Conservation (phyloP, 2,888 invertebrate species). For the Corythucha ciliata region DNA sequence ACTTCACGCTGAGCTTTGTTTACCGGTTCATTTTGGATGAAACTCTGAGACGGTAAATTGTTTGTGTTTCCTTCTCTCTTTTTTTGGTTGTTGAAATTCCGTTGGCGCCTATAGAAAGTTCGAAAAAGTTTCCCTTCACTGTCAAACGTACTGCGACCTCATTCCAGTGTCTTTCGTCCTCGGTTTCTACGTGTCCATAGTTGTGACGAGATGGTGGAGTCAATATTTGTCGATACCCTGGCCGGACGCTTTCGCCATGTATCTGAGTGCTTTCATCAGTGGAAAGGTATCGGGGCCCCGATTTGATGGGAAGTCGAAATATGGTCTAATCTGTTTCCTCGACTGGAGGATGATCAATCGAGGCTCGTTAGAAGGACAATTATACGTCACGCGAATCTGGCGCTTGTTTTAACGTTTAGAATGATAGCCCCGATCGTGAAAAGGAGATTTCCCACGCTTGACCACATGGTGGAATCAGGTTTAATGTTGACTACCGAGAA, state of each 20-base stretch:
- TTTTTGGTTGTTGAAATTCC: conserved; percentile 1
- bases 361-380: conserved; percentile 40
- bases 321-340: too few relatives aligned
- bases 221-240: conserved; percentile 85
- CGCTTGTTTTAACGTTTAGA: conserved; percentile 38
- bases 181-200: conserved; percentile 85
- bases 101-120: conserved; percentile 29
- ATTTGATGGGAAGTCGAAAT: neutral
- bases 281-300: conserved; percentile 72
- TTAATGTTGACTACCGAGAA: conserved; percentile 40
- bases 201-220: conserved; percentile 90
- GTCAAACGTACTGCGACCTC: conserved; percentile 56
- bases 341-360: conserved; percentile 38
- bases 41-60: conserved; percentile 40
- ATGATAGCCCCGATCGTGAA: conserved; percentile 40
- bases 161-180: conserved; percentile 92
- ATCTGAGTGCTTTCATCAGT: conserved; percentile 80
- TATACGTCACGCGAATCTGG: conserved; percentile 40
- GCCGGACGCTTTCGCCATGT: conserved; percentile 84
- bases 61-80: conserved; percentile 19
- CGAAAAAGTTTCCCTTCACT: conserved; percentile 34
- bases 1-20: conserved; percentile 40
- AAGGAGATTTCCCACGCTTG: conserved; percentile 40
- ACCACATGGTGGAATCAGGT: conserved; percentile 41
- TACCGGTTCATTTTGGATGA: conserved; percentile 41